Conservation (phyloP, 2,888 invertebrate species). For the Panzeria rudis region DNA sequence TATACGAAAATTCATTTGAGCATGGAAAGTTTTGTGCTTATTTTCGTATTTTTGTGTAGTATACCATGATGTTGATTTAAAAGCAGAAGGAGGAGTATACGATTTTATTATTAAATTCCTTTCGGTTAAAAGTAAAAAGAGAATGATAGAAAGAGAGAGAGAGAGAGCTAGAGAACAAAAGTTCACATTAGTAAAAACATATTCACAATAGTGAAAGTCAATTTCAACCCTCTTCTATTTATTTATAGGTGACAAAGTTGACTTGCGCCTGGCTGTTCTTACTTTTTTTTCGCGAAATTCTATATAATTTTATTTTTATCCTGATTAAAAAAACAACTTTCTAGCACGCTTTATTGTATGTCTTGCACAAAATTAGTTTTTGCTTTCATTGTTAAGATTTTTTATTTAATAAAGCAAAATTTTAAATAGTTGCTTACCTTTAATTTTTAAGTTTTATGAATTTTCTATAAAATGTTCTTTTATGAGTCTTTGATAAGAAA, state of each 20-base stretch:
- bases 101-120: constrained; percentile 43
- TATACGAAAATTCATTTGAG: constrained; percentile 25
- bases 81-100: constrained; percentile 55
- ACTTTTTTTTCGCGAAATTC: constrained; percentile 3
- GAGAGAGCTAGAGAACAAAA: neutral
- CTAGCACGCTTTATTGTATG: constrained; percentile 6
- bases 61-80: constrained; percentile 17
- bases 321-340: neutral
- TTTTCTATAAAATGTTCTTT: neutral
- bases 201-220: constrained; percentile 54
- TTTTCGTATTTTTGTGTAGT: constrained; percentile 22
- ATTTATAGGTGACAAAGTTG: neutral
- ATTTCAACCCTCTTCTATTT: constrained; percentile 40
- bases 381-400: constrained; percentile 7
- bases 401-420: neutral
- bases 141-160: constrained; percentile 32
- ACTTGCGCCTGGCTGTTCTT: constrained; percentile 41
- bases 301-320: neutral
- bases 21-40: constrained; percentile 20
- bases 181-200: neutral
- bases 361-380: constrained; percentile 21
- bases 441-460: neutral
- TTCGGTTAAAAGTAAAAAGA: constrained; percentile 32
- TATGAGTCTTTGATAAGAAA: neutral
- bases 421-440: neutral